phyloP scores from a whole-genome alignment of 2,888 invertebrate genomes.

The Eucera pruinosa region DNA sequence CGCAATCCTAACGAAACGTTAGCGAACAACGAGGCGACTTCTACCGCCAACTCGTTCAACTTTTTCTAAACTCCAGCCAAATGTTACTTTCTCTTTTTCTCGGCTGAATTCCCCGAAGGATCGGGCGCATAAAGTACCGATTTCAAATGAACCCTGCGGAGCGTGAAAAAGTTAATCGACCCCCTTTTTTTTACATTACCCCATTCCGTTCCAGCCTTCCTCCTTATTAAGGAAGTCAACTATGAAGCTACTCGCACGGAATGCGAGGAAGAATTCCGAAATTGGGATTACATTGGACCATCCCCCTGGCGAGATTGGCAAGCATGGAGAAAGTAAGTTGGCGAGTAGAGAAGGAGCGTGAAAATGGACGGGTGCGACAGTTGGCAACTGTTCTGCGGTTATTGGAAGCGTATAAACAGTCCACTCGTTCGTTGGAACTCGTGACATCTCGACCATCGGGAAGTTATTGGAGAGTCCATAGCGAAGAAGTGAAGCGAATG shows the following conservation, averaged over 20 bases:
- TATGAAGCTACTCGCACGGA: conserved; percentile 37
- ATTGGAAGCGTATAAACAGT: conserved; percentile 67
- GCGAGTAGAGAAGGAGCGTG: conserved; percentile 62
- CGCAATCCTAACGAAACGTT: too few species aligned
- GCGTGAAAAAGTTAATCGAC: conserved; percentile 39
- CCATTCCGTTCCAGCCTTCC: background rate
- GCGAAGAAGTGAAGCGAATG: conserved; percentile 47
- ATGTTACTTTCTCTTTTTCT: background rate
- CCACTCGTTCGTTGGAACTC: conserved; percentile 61
- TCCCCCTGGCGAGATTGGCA: conserved; percentile 57
- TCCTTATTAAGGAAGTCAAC: conserved; percentile 52
- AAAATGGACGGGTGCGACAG: conserved; percentile 77
- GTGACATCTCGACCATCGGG: conserved; percentile 70
- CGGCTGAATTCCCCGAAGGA: background rate
- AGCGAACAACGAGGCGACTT: too few species aligned
- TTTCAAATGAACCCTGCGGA: conserved; percentile 21
- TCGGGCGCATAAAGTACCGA: background rate
- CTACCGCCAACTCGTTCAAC: too few species aligned
- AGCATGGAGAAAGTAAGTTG: conserved; percentile 71
- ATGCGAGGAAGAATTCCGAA: conserved; percentile 60
- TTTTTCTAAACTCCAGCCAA: too few species aligned
- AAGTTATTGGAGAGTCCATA: conserved; percentile 68
- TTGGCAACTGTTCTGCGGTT: conserved; percentile 78
- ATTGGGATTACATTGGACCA: conserved; percentile 62
- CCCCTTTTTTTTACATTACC: conserved; percentile 6